phyloP scores from a whole-genome alignment of 2,888 invertebrate species.

The Melanchra persicariae region DNA sequence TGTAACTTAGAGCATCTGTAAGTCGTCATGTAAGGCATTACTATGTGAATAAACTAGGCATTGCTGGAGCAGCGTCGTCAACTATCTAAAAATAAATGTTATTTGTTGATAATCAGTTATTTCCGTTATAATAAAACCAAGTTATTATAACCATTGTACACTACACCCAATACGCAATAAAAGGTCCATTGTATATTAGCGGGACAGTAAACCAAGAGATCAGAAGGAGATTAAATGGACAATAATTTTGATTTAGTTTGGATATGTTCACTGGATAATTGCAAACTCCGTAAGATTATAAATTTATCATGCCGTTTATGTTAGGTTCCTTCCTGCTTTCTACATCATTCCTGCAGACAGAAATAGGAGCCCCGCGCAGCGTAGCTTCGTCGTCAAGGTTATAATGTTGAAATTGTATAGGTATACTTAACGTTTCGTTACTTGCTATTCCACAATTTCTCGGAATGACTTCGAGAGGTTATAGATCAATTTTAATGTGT shows the following conservation, averaged over 20 bases:
- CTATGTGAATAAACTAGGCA: slow-evolving; percentile 74
- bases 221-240: slow-evolving; percentile 74
- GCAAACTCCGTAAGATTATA: too few species aligned
- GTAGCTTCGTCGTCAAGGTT: too few species aligned
- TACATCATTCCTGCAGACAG: too few species aligned
- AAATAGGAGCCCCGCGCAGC: too few species aligned
- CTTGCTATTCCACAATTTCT: too few species aligned
- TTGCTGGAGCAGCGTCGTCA: slow-evolving; percentile 68
- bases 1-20: slow-evolving; percentile 68
- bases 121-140: slow-evolving; percentile 65
- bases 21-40: slow-evolving; percentile 74
- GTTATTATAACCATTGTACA: slow-evolving; percentile 67
- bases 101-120: slow-evolving; percentile 79
- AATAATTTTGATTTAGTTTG: slow-evolving; percentile 68
- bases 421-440: too few species aligned
- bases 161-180: slow-evolving; percentile 65
- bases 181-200: slow-evolving; percentile 60
- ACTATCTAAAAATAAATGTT: slow-evolving; percentile 69
- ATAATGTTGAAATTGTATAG: too few species aligned
- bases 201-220: slow-evolving; percentile 73
- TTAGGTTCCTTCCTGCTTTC: too few species aligned
- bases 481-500: too few species aligned
- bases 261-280: too few species aligned
- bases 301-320: too few species aligned
- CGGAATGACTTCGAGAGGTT: too few species aligned